Percentiles rank a stretch among this genome's conserved stretches.
phyloP scores from a whole-genome alignment of 2,797 vertebrate species.

The Thaleichthys pacificus region DNA sequence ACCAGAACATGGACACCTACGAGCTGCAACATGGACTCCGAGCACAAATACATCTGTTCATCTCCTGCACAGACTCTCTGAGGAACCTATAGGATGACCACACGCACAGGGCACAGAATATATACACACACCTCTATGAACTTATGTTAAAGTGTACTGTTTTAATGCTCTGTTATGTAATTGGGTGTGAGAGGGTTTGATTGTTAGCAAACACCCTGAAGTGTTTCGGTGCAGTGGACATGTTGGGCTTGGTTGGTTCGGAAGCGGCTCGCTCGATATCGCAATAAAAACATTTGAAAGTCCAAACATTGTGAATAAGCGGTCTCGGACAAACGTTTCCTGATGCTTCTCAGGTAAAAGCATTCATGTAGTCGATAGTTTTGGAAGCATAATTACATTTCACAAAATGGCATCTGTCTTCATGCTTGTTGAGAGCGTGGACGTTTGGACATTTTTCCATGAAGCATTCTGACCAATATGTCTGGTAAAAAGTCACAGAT shows the following conservation, averaged over 20 bases:
- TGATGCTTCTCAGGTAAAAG: no score
- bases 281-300: slow-evolving; percentile 7
- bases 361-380: no score
- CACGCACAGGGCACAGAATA: neutral
- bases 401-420: no score
- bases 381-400: no score
- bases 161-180: neutral
- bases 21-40: slow-evolving; percentile 38
- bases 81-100: neutral
- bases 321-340: no score
- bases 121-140: neutral
- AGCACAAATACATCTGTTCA: slow-evolving; percentile 55
- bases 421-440: no score
- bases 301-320: neutral
- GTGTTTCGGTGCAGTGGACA: neutral
- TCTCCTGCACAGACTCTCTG: slow-evolving; percentile 26
- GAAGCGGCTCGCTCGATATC: neutral
- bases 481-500: neutral
- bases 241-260: neutral
- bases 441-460: no score
- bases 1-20: slow-evolving; percentile 41
- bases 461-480: no score
- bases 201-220: neutral
- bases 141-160: no score
- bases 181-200: neutral